Evolutionary conservation across 2,797 vertebrate genomes (phyloP), one percentile per base, ranked within the genome.

Genomic region (Pangasius larnaudii): DNA sequence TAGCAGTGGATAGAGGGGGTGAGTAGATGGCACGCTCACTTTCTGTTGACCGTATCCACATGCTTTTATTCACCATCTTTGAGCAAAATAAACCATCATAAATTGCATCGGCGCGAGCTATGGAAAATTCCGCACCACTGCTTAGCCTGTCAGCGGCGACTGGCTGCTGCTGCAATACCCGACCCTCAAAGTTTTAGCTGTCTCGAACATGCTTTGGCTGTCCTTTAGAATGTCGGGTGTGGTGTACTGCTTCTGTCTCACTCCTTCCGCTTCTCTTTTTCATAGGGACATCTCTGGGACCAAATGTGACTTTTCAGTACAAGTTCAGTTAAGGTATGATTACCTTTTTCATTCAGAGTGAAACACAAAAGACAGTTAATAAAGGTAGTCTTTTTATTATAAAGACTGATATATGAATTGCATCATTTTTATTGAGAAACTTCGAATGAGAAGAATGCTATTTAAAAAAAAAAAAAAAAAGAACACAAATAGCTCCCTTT

Each of bases 221-320:
- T 33, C 16, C 42, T 19, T 56, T 56, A 51, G 27, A 59, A 14
- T 36, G 56, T 13, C 42, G 33, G 14, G 16, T 74, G 19, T 88
- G 58, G 74, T 71, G 83, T 90, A 74, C 85, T 78, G 65, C 75
- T 81, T 86, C 78, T 86, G 79, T 33, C 69, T 80, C 56, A 39
- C 56, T 46, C 72, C 74, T 72, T 71, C 33, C 39, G 30, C 42
- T 27, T 89, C 14, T 42, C 80, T 92, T 86, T 87, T 91, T 72
- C 93, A 89, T 69, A 99, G 98, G 99, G 99, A 99, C 96, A 99
- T 99, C 96, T 99, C 98, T 94, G 98, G 97, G 97, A 99, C 97
- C 97, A 99, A 99, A 96, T 99, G 98, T 95, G 98, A 99, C 95
- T 99, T 99, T 95, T 98, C 98, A 90, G 98, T 99, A 93, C 99